phyloP scores from a whole-genome alignment of 2,797 vertebrate genomes.

The Numenius phaeopus region DNA sequence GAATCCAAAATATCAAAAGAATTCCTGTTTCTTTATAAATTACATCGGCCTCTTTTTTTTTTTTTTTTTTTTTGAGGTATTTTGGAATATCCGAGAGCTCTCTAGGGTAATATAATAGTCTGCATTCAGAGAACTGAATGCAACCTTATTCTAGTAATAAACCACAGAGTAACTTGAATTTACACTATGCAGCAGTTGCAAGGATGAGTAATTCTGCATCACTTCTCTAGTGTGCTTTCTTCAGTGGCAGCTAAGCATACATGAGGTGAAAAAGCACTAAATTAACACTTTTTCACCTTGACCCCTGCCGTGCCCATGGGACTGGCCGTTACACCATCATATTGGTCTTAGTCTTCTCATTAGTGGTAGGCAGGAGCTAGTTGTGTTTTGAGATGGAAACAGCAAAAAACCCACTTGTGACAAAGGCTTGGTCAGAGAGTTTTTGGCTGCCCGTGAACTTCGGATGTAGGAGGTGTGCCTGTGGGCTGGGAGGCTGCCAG shows the following conservation, averaged over 20 bases:
- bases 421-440: neutral
- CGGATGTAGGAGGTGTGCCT: neutral
- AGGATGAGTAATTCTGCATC: neutral
- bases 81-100: neutral
- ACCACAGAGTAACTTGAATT: neutral
- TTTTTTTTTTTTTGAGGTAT: neutral
- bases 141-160: neutral
- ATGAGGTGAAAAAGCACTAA: neutral
- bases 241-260: neutral
- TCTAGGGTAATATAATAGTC: neutral
- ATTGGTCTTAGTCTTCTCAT: neutral
- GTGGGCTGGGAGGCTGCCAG: neutral
- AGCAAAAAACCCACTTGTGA: neutral
- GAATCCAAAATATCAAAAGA: neutral
- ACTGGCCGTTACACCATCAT: neutral
- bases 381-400: neutral
- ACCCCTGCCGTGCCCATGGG: rapidly evolving
- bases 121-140: neutral
- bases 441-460: neutral
- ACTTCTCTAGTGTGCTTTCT: neutral
- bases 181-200: neutral
- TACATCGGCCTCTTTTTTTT: too few relatives aligned
- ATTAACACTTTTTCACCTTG: neutral
- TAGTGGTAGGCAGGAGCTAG: neutral
- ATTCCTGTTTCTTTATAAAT: neutral